phyloP scores from a whole-genome alignment of 2,888 invertebrate species.

The Cyclophora punctaria region DNA sequence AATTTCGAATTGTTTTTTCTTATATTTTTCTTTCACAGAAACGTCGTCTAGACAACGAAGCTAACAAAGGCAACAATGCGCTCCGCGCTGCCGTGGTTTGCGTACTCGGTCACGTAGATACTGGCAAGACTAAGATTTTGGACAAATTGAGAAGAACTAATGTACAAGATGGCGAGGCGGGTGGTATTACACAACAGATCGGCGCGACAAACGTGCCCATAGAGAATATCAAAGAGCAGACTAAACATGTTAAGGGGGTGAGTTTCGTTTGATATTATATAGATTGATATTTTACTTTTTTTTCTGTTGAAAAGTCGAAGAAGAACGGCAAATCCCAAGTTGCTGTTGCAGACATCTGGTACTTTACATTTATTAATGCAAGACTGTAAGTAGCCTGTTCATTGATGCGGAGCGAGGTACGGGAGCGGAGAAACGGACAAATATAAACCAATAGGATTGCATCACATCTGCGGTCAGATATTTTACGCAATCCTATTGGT shows the following conservation, averaged over 20 bases:
- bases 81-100: constrained; percentile 98
- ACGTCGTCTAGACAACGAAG: constrained; percentile 67
- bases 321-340: too few relatives aligned
- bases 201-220: constrained; percentile 99
- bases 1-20: background rate
- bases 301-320: too few relatives aligned
- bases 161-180: constrained; percentile 97
- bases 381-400: too few relatives aligned
- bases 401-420: too few relatives aligned
- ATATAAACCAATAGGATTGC: too few relatives aligned
- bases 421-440: too few relatives aligned
- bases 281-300: too few relatives aligned
- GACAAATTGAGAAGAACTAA: constrained; percentile 94
- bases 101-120: constrained; percentile 99
- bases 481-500: too few relatives aligned
- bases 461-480: too few relatives aligned
- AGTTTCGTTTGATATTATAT: constrained; percentile 33
- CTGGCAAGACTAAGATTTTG: constrained; percentile 99
- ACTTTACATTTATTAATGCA: too few relatives aligned
- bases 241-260: constrained; percentile 93
- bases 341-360: too few relatives aligned
- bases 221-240: constrained; percentile 95
- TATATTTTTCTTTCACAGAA: constrained; percentile 34
- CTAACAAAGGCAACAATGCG: constrained; percentile 55
- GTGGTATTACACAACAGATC: constrained; percentile 99